Evolutionary conservation across 2,113 vertebrate genomes (phyloP), one percentile per base, ranked within the genome.

Genomic region (Athene cunicularia): DNA sequence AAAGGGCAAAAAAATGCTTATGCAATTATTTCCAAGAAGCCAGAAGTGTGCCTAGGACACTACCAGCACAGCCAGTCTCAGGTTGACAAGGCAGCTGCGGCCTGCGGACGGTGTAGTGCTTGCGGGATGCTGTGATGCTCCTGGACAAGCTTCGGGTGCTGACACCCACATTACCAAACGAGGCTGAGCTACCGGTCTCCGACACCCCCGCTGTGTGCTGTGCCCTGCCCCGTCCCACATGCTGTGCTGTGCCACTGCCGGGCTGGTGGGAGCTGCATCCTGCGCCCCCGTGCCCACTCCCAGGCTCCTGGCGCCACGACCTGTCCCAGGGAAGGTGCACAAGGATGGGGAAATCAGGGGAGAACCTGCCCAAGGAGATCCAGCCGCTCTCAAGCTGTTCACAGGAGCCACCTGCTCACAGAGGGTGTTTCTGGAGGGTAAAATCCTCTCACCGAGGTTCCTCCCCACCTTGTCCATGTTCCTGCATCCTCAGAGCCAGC

Each of bases 111-210:
- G 39, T 5, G 28, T 1, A 9, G 20, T 7, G 58, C 52, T 19
- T 14, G 0, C 6, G 1, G 41, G 9, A 20, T 1, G 49, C 23
- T 2, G 6, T 1, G 15, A 23, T 16, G 53, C 33, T 59, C 39
- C 16, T 6, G 5, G 0, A 0, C 30, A 49, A 41, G 15, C 27
- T 33, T 3, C 5, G 19, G 39, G 4, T 26, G 47, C 23, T 11
- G 47, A 5, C 0, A 7, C 55, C 53, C 41, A 14, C 1, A 1
- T 3, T 14, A 17, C 43, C 45, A 11, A 35, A 33, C 20, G 24
- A 14, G n/a, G n/a, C 14, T 55, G 45, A 16, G n/a, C 8, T 4
- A 9, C 52, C 43, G 1, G 20, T 12, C 52, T 35, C 43, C 19
- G 37, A 52, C 53, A 23, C 27, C 27, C 6, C 1, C 8, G 1